A percentile compares a stretch with the other conserved stretches of the same genome.
These are phyloP conservation scores for Aplocera efformata DNA, from an alignment of 2,888 invertebrate species.

Conservation along the genomic window DNA sequence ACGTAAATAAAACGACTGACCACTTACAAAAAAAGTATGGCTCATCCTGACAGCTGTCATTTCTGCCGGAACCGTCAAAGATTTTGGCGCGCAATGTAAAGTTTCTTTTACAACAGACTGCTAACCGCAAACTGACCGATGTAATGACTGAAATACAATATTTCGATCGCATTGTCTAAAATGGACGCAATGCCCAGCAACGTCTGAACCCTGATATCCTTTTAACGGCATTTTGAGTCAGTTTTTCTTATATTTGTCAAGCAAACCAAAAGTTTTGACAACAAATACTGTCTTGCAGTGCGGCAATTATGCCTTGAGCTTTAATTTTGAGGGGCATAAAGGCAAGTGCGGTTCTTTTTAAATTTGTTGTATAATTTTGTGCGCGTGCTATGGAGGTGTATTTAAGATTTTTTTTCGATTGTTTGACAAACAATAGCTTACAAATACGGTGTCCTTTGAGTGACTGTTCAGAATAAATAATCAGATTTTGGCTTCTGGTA, in stretches of 20 bases:
- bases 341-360: conserved; percentile 13
- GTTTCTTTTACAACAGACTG: conserved; percentile 43
- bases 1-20: conserved; percentile 49
- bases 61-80: conserved; percentile 41
- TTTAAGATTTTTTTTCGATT: conserved; percentile 36
- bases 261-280: conserved; percentile 7
- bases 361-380: conserved; percentile 16
- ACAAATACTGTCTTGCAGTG: conserved; percentile 8
- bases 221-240: neutral
- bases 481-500: conserved; percentile 38
- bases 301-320: conserved; percentile 6
- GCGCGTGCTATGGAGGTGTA: conserved; percentile 41
- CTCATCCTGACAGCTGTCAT: conserved; percentile 57
- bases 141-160: conserved; percentile 42
- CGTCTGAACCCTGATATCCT: neutral
- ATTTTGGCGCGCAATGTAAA: conserved; percentile 21
- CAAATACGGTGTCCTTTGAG: conserved; percentile 31
- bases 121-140: conserved; percentile 64
- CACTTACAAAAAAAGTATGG: conserved; percentile 40
- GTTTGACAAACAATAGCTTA: conserved; percentile 39
- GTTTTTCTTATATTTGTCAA: conserved; percentile 4
- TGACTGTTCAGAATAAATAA: conserved; percentile 43
- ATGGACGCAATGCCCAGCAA: conserved; percentile 6
- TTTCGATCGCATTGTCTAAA: conserved; percentile 18
- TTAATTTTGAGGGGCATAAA: neutral